Conservation (phyloP, 2,888 invertebrate species). For the Synanthedon formicaeformis region DNA sequence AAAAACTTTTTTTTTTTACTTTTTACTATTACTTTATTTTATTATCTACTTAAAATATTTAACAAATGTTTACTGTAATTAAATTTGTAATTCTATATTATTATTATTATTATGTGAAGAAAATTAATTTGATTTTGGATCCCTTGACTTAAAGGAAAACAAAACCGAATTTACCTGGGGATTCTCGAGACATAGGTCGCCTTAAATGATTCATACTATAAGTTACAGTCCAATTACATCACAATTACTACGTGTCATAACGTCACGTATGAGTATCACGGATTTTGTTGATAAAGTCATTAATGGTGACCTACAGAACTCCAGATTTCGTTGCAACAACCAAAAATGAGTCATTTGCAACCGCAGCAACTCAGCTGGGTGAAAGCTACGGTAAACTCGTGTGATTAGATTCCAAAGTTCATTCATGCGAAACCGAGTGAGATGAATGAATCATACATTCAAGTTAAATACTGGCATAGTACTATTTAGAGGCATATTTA, state of each 20-base stretch:
- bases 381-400: conserved; percentile 7
- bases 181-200: too few relatives aligned
- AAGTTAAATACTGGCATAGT: neutral
- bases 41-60: too few relatives aligned
- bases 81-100: too few relatives aligned
- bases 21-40: too few relatives aligned
- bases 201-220: too few relatives aligned
- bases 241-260: neutral
- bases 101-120: too few relatives aligned
- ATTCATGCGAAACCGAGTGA: conserved; percentile 24
- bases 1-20: too few relatives aligned
- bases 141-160: too few relatives aligned
- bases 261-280: neutral
- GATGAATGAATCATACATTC: conserved; percentile 40
- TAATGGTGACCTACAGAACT: conserved; percentile 29
- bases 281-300: neutral
- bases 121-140: too few relatives aligned
- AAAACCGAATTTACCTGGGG: too few relatives aligned
- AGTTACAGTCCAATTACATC: neutral
- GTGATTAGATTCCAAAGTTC: conserved; percentile 12
- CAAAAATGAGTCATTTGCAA: conserved; percentile 20
- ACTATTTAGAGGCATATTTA: too few relatives aligned
- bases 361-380: neutral
- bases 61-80: too few relatives aligned
- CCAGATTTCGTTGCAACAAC: conserved; percentile 16